phyloP scores from a whole-genome alignment of 2,797 vertebrate species.

The Cossypha niveicapilla region DNA sequence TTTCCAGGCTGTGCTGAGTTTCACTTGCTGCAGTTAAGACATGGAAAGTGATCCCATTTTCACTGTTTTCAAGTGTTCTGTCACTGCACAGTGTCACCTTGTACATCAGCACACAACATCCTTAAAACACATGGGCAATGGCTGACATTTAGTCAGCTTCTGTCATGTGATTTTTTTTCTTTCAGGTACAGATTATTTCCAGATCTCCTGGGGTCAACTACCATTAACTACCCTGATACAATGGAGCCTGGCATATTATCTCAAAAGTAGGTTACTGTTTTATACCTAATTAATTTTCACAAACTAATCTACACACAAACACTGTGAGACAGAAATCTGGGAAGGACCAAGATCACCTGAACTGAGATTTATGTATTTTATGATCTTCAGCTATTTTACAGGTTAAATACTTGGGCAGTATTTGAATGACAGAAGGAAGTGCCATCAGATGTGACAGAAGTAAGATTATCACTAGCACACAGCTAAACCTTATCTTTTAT shows the following conservation, averaged over 20 bases:
- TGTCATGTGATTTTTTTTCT: neutral
- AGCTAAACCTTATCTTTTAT: neutral
- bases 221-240: neutral
- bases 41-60: neutral
- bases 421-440: neutral
- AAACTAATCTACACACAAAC: neutral
- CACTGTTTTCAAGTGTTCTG: neutral
- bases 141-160: neutral
- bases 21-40: neutral
- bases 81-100: neutral
- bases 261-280: neutral
- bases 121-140: neutral
- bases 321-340: neutral
- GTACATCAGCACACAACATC: neutral
- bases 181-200: neutral
- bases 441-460: neutral
- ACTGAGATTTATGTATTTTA: neutral
- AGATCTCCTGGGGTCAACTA: neutral
- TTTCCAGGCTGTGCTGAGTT: neutral
- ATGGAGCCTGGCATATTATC: neutral
- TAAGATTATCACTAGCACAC: neutral
- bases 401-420: neutral
- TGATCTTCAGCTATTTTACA: neutral
- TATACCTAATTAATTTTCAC: neutral
- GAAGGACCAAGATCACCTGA: neutral